Base-by-base conservation (phyloP, 2,113 vertebrate genomes). In the Anhinga rufa region DNA sequence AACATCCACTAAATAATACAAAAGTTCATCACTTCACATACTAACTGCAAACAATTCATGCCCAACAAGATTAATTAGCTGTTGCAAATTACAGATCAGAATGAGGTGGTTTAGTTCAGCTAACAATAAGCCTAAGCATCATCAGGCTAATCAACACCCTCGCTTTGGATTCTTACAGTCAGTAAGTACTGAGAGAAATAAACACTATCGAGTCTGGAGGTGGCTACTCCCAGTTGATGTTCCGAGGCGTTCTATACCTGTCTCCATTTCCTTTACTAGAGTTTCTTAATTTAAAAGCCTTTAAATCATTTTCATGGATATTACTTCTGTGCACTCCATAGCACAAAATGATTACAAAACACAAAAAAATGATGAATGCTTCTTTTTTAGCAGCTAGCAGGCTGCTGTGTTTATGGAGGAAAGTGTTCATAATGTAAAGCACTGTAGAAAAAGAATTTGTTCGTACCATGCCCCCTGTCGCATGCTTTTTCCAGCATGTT, bases 201-300 rank as follows among this genome's bases (percentile, higher is more conserved):
- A 71, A 88, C 18, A 28, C 12, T 12, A 3, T 10, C 0, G 5
- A 58, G 36, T 46, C 58, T 70, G 80, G 79, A 94, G 44, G 66
- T 12, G 15, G 61, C 51, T 65, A 64, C 44, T 94, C 75, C 25
- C 31, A 29, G 28, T 12, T 0, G 0, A 58, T 31, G 38, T 66
- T 92, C 29, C 0, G 1, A 42, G 58, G 80, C 17, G 1, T 82
- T 95, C 49, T 84, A 11, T 34, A 92, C 81, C 57, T 75, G 54
- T 51, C 65, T 93, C 57, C 36, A 49, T 71, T 87, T 86, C 89
- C 89, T 82, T 60, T 91, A 36, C 78, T 76, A 29, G 42, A 75
- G 36, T 83, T 94, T 88, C 88, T 92, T 91, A 92, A 92, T 94
- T 87, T 95, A 94, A 94, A 95, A 95, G 82, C 84, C 82, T 76